Conservation (phyloP, 2,888 invertebrate species). For the Rotaria magnacalcarata region DNA sequence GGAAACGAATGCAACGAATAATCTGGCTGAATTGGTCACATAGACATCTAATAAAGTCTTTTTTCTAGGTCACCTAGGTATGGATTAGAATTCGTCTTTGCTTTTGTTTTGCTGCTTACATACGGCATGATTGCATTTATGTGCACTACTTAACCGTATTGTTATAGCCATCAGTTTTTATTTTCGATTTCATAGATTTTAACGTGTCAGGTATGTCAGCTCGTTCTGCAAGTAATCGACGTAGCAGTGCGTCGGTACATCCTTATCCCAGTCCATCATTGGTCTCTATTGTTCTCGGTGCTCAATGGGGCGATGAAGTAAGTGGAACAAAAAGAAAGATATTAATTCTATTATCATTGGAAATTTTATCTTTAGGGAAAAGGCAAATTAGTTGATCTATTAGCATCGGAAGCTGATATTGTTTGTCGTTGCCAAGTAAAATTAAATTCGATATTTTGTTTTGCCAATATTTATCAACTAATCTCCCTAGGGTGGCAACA, state of each 20-base stretch:
- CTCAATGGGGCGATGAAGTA: slow-evolving; percentile 62
- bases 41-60: neutral
- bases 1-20: neutral
- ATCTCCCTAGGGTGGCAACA: slow-evolving; percentile 47
- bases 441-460: slow-evolving; percentile 37
- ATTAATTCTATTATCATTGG: slow-evolving; percentile 28
- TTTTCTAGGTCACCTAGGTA: neutral
- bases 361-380: slow-evolving; percentile 31
- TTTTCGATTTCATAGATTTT: slow-evolving; percentile 66
- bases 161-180: neutral
- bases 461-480: slow-evolving; percentile 52
- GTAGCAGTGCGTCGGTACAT: slow-evolving; percentile 47
- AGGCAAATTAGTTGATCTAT: slow-evolving; percentile 46
- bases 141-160: neutral
- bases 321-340: slow-evolving; percentile 56
- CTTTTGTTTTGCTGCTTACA: neutral
- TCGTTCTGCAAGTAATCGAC: slow-evolving; percentile 50
- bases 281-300: slow-evolving; percentile 66
- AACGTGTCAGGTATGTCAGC: slow-evolving; percentile 74
- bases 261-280: slow-evolving; percentile 46
- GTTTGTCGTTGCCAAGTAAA: slow-evolving; percentile 58
- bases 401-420: slow-evolving; percentile 42
- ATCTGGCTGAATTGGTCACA: neutral
- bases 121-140: too few species aligned
- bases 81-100: neutral